phyloP scores from a whole-genome alignment of 1,140 invertebrate genomes.

The Rhagoletis zephyria region DNA sequence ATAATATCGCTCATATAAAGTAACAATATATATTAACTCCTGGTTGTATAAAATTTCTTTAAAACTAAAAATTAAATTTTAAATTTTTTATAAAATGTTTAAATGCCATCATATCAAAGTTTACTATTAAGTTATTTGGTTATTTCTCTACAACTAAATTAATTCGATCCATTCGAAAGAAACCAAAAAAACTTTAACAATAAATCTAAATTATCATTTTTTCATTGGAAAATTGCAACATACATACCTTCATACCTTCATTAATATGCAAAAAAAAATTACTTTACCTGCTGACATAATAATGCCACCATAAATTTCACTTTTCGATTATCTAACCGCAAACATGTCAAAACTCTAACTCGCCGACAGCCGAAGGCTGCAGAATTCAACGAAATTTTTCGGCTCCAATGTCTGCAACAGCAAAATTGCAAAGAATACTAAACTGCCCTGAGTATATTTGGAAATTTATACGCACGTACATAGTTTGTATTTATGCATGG shows the following conservation, averaged over 20 bases:
- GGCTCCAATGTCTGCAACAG: not conserved
- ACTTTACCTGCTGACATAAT: conserved; percentile 51
- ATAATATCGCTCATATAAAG: no score
- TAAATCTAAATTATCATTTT: conserved; percentile 24
- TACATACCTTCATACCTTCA: not conserved
- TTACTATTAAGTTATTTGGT: no score
- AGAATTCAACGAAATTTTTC: not conserved
- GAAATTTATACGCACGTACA: not conserved
- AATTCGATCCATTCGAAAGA: not conserved
- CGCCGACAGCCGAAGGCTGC: not conserved
- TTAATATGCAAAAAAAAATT: not conserved
- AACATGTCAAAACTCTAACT: conserved; percentile 43
- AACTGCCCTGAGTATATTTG: not conserved
- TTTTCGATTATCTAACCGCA: conserved; percentile 51
- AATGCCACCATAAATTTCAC: conserved; percentile 54
- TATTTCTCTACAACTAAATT: no score
- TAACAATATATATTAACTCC: no score
- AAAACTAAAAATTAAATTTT: no score
- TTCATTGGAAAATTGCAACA: not conserved
- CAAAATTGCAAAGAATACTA: not conserved
- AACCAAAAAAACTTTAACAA: conserved; percentile 38
- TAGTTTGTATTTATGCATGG: not conserved
- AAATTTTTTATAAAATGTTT: no score
- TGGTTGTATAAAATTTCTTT: no score
- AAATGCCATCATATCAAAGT: no score